Evolutionary conservation across 2,888 invertebrate species (phyloP).

Genomic region (Coelopa pilipes): DNA sequence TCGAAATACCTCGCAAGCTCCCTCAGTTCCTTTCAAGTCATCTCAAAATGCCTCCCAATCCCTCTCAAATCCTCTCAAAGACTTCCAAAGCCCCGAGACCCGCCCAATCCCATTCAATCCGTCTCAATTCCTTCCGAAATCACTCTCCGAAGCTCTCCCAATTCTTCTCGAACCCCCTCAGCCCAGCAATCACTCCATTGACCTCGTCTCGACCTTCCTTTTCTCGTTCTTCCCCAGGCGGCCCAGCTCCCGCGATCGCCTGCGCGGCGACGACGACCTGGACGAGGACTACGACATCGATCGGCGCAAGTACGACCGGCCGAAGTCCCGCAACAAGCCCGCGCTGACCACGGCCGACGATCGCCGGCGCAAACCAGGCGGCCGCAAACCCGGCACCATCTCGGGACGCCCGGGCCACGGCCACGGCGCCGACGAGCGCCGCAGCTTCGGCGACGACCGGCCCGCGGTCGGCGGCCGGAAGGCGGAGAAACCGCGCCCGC

Average conservation of each 20-base stretch:
- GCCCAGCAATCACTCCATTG: too few relatives aligned
- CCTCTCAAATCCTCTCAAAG: too few relatives aligned
- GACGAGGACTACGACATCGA: conserved; percentile 60
- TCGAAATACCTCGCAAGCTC: too few relatives aligned
- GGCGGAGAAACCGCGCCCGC: conserved; percentile 46
- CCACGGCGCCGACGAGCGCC: conserved; percentile 57
- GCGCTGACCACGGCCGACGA: conserved; percentile 51
- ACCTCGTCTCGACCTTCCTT: too few relatives aligned
- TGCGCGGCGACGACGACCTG: conserved; percentile 55
- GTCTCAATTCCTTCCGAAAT: too few relatives aligned
- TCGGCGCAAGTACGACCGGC: conserved; percentile 51
- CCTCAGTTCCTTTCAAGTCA: too few relatives aligned
- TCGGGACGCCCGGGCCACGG: conserved; percentile 47
- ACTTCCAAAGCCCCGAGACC: too few relatives aligned
- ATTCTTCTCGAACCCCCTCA: too few relatives aligned
- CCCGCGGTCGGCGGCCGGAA: conserved; percentile 36
- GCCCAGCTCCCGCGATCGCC: conserved; percentile 54
- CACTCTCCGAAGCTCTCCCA: too few relatives aligned
- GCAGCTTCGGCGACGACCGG: conserved; percentile 60
- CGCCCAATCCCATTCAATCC: too few relatives aligned
- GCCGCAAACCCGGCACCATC: conserved; percentile 47
- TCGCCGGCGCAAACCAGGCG: conserved; percentile 48
- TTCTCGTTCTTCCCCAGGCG: conserved; percentile 58
- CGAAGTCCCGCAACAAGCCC: conserved; percentile 67
- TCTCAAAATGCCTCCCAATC: conserved; percentile 46